Evolutionary conservation across 1,140 invertebrate species (phyloP), one percentile per base, ranked within the genome.

Genomic region (Temnothorax curvispinosus): DNA sequence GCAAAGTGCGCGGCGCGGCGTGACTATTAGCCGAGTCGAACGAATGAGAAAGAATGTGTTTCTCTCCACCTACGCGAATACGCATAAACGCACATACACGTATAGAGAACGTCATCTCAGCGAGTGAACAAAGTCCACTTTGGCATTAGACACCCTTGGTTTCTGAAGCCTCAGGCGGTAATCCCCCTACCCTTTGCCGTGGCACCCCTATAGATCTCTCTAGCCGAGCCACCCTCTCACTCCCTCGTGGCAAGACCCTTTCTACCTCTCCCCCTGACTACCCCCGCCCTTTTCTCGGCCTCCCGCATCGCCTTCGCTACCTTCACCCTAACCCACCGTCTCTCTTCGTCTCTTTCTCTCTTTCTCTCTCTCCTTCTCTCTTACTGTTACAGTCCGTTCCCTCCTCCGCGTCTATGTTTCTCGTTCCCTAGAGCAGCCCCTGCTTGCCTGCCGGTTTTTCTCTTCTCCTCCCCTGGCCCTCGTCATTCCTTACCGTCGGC

Each of bases 101-200:
- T 65, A 91, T 65, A 77, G 74, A 86, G 87, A 91, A 91, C 93
- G 92, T 93, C 92, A 92, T 93, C 92, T 94, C 67, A 90, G 74
- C 89, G 88, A 91, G 81, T 90, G 93, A 93, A 94, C 93, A 93
- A 93, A 94, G 93, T 94, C 93, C 93, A 93, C 92, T 93, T 81
- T 91, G 91, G 93, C 92, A 93, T 93, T 93, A 94, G 93, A 93
- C 93, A 93, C 91, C 92, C 93, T 93, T 93, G 92, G 92, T 93
- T 94, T 93, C 92, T 89, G 89, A 94, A 94, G 91, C 93, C 91
- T 94, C 93, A 93, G 90, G 93, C 93, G 88, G 90, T 89, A 90
- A 86, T 90, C 91, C 90, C 88, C 89, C 92, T 93, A 93, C 92
- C 92, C 92, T 92, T 87, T 88, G 91, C 92, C 84, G 75, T 64